Evolutionary conservation across 2,888 invertebrate genomes (phyloP).

Genomic region (Rhamphomyia laevipes): DNA sequence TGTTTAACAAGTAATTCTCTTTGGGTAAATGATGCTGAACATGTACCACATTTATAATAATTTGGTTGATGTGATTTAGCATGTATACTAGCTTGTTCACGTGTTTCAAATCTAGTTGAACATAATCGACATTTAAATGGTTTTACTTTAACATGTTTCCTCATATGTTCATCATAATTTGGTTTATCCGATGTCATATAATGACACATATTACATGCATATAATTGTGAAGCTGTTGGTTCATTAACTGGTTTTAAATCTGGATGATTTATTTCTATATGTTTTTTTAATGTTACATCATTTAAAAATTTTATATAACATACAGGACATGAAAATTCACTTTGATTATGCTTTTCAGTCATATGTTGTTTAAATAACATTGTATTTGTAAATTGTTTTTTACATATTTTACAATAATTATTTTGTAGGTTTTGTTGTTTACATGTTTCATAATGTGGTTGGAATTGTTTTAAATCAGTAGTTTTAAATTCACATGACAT

Average conservation of each 20-base stretch:
- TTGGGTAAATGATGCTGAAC: slow-evolving; percentile 34
- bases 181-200: slow-evolving; percentile 35
- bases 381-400: slow-evolving; percentile 34
- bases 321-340: slow-evolving; percentile 25
- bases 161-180: slow-evolving; percentile 35
- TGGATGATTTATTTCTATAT: slow-evolving; percentile 35
- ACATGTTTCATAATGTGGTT: slow-evolving; percentile 36
- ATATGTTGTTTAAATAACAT: slow-evolving; percentile 35
- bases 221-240: slow-evolving; percentile 23
- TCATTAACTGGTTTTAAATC: slow-evolving; percentile 23
- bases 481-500: slow-evolving; percentile 38
- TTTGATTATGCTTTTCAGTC: slow-evolving; percentile 29
- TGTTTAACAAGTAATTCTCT: slow-evolving; percentile 36
- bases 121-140: slow-evolving; percentile 40
- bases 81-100: slow-evolving; percentile 36
- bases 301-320: slow-evolving; percentile 35
- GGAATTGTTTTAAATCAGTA: slow-evolving; percentile 35
- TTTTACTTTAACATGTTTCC: slow-evolving; percentile 36
- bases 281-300: slow-evolving; percentile 33
- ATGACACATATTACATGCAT: slow-evolving; percentile 35
- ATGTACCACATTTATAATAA: slow-evolving; percentile 37
- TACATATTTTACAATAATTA: slow-evolving; percentile 32
- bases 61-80: slow-evolving; percentile 38
- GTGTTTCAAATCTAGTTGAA: slow-evolving; percentile 36
- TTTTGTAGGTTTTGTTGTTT: slow-evolving; percentile 35